phyloP scores from a whole-genome alignment of 1,140 invertebrate species.

The Schlechtendalia chinensis region DNA sequence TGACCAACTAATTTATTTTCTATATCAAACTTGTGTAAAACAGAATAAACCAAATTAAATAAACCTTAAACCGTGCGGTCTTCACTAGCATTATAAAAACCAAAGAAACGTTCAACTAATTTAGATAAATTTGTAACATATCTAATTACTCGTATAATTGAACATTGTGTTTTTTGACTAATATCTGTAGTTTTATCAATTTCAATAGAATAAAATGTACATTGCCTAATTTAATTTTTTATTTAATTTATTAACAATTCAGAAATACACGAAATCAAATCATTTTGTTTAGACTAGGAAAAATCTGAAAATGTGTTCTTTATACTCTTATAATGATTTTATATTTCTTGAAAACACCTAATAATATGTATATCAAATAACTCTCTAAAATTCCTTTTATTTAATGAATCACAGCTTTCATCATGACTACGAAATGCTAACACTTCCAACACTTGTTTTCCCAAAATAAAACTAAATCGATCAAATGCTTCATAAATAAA shows the following conservation, averaged over 20 bases:
- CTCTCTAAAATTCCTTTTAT: constrained; percentile 22
- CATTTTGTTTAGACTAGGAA: no score
- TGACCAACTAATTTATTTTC: no score
- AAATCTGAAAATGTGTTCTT: not conserved
- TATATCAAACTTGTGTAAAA: no score
- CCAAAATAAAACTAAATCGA: not conserved
- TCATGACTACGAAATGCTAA: constrained; percentile 5
- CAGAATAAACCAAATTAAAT: constrained; percentile 47
- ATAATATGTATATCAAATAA: no score
- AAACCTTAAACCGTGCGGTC: constrained; percentile 49
- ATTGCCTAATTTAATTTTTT: not conserved
- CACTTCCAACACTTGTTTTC: constrained; percentile 23
- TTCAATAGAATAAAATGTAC: constrained; percentile 12
- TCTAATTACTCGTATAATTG: constrained; percentile 16
- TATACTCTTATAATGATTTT: not conserved
- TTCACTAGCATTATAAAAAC: constrained; percentile 52
- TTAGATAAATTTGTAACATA: not conserved
- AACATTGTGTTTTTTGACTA: no score
- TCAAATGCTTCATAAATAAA: not conserved
- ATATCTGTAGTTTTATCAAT: constrained; percentile 25
- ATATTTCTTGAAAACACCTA: not conserved
- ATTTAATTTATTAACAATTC: not conserved
- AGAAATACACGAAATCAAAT: constrained; percentile 13
- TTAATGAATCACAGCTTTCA: not conserved
- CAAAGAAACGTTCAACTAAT: constrained; percentile 52